These are phyloP conservation scores for Aphidius ervi DNA, from an alignment of 1,140 invertebrate species.

Conservation along the genomic window DNA sequence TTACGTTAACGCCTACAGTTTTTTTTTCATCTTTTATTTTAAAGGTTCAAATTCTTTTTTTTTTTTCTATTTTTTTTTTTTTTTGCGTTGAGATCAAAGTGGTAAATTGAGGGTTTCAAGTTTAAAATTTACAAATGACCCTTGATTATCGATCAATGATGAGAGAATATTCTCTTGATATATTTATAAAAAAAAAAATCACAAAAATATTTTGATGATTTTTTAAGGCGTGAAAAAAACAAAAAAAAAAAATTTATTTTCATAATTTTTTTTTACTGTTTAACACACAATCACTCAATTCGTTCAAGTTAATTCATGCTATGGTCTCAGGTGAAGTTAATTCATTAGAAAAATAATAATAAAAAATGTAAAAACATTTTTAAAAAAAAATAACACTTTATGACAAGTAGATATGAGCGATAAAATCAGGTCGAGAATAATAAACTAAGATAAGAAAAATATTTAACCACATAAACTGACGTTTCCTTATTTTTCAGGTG, in stretches of 20 bases:
- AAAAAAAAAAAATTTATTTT: background rate
- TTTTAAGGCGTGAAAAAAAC: conserved; percentile 7
- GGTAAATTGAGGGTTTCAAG: conserved; percentile 20
- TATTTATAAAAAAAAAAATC: conserved; percentile 5
- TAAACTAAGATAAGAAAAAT: no score
- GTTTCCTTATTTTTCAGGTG: no score
- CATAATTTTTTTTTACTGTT: conserved; percentile 2
- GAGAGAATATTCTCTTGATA: conserved; percentile 7
- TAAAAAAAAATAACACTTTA: no score
- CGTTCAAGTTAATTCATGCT: no score
- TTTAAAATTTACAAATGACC: conserved; percentile 18
- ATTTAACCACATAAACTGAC: no score
- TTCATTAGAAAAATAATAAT: background rate
- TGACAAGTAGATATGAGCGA: no score
- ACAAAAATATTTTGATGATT: background rate
- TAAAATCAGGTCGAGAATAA: no score
- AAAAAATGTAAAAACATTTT: no score
- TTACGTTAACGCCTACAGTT: conserved; percentile 11
- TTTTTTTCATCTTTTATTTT: background rate
- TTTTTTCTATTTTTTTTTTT: conserved; percentile 15
- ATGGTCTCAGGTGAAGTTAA: background rate
- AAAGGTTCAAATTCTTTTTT: conserved; percentile 9
- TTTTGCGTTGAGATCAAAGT: conserved; percentile 12
- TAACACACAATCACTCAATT: background rate
- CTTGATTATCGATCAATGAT: conserved; percentile 14